Conservation (phyloP, 2,888 invertebrate species). For the Polyommatus icarus region DNA sequence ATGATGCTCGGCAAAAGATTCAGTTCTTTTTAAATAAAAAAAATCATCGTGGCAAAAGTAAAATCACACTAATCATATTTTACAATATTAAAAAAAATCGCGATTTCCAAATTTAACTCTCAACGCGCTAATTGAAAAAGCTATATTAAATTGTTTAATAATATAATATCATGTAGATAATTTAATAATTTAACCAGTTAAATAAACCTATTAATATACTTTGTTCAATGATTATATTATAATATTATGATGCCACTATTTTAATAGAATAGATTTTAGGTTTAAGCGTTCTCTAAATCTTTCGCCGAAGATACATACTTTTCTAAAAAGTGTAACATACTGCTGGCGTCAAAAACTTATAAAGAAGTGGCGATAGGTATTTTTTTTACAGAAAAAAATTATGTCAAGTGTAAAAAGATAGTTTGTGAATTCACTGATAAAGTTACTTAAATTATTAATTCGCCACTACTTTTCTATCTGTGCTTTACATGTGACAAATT, state of each 20-base stretch:
- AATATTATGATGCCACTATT: not conserved
- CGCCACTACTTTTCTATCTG: not conserved
- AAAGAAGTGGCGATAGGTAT: not conserved
- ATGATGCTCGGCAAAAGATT: not conserved
- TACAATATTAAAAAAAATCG: too few species aligned
- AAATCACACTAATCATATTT: not conserved
- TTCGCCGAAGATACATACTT: constrained; percentile 1
- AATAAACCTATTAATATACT: not conserved
- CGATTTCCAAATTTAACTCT: not conserved
- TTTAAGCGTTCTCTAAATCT: not conserved
- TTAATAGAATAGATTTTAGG: not conserved
- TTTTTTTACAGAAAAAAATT: not conserved
- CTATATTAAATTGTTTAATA: not conserved
- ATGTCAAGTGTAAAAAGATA: not conserved
- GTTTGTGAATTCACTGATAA: not conserved
- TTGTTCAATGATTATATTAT: not conserved
- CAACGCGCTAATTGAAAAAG: not conserved
- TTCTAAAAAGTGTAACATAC: not conserved
- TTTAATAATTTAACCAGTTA: too few species aligned
- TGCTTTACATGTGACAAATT: not conserved
- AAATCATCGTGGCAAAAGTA: not conserved
- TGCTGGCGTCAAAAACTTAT: not conserved
- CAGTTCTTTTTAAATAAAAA: not conserved
- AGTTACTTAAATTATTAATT: not conserved
- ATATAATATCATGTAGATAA: too few species aligned